phyloP scores from a whole-genome alignment of 1,140 invertebrate genomes.

The Tyrophagus putrescentiae region DNA sequence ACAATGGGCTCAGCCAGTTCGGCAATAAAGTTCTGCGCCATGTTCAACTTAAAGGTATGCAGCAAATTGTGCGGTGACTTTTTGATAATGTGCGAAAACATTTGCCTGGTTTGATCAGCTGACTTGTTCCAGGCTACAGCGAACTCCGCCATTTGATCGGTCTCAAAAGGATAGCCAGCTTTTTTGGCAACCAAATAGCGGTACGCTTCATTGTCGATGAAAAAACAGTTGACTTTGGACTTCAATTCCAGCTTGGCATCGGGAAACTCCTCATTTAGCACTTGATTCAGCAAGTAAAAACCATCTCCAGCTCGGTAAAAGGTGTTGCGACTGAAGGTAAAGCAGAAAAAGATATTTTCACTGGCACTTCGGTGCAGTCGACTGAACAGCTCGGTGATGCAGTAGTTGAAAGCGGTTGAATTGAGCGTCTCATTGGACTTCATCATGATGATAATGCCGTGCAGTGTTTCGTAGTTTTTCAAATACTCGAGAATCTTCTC shows the following conservation, averaged over 20 bases:
- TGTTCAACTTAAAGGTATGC: no score
- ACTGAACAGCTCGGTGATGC: constrained; percentile 24
- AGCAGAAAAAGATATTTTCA: constrained; percentile 29
- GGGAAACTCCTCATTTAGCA: neutral
- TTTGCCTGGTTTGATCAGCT: neutral
- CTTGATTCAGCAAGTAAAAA: constrained; percentile 1
- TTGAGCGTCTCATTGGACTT: constrained; percentile 24
- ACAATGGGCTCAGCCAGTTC: no score
- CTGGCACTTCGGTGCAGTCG: constrained; percentile 28
- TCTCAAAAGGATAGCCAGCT: neutral
- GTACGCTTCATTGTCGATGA: constrained; percentile 24
- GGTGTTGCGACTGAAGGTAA: constrained; percentile 25
- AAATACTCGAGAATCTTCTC: constrained; percentile 23
- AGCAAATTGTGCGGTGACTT: no score
- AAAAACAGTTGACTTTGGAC: constrained; percentile 22
- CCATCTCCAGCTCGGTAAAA: constrained; percentile 23
- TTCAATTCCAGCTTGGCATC: constrained; percentile 1
- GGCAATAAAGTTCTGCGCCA: no score
- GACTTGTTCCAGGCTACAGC: neutral
- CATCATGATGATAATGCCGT: constrained; percentile 28
- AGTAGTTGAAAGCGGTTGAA: constrained; percentile 24
- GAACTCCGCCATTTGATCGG: neutral
- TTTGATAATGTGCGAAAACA: no score
- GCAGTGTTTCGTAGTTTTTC: constrained; percentile 18
- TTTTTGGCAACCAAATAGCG: constrained; percentile 23